Base-by-base conservation (phyloP, 2,888 invertebrate genomes). In the Lissocephala sabroskyi region DNA sequence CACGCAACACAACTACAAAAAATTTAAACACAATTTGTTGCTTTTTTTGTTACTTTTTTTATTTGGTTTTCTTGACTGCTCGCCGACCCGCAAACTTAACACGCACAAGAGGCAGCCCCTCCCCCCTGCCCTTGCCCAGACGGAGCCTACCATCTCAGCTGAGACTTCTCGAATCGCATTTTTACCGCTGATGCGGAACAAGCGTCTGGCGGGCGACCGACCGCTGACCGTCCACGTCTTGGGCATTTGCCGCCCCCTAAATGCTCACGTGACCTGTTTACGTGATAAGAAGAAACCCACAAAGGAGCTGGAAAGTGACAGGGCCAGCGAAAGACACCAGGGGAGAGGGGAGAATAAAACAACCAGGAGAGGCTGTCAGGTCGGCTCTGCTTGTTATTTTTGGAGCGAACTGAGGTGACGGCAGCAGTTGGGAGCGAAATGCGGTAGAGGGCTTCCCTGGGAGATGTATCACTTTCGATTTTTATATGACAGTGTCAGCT, bases 261-360 rank as follows among this genome's bases (percentile, higher is more conserved):
- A 59, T 46, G 57, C 50, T 66, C 73, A 73, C 71, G 71, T 73
- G 71, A 73, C 71, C 71, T 75, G 71, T 68, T 73, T 73, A 66
- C 76, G 49, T 68, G 23, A 23, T 23, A 5, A 32, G 30, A 7
- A 29, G 3, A 29, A 11, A 32, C 30, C 11, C 11, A 6, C 13
- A 10, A 32, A 11, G 30, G 13, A 32, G n/a, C n/a, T n/a, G n/a
- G n/a, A n/a, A n/a, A n/a, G n/a, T n/a, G n/a, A 23, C 16, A 9
- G 18, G 9, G 13, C 9, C 23, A 35, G 28, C 35, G 23, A 23
- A 35, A 44, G n/a, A 26, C 10, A 9, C n/a, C 3, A 40, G 13
- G 40, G 7, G 17, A 19, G 9, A 40, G 13, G 40, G 7, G 17
- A 19, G 19, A 13, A 13, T 6, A 29, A 30, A 9, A 29, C 14